Evolutionary conservation across 1,140 invertebrate species (phyloP).

Genomic region (Heliconius melpomene): DNA sequence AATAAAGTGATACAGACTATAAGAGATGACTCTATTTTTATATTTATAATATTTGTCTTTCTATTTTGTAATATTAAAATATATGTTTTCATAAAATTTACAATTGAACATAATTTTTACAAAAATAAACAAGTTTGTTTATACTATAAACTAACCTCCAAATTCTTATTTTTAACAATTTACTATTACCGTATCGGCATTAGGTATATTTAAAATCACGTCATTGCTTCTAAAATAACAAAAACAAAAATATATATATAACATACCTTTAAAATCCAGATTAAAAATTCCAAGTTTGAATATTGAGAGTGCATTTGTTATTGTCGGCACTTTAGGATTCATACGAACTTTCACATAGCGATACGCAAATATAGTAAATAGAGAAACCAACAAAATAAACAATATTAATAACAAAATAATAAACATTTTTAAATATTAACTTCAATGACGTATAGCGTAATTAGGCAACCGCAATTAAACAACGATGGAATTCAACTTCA

Average conservation of each 20-base stretch:
- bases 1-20: too few species aligned
- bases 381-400: constrained; percentile 16
- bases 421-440: background rate
- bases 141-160: too few species aligned
- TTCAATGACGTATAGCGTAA: background rate
- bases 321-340: constrained; percentile 7
- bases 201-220: too few species aligned
- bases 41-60: too few species aligned
- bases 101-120: too few species aligned
- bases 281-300: constrained; percentile 11
- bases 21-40: too few species aligned
- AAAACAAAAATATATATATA: background rate
- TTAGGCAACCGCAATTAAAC: background rate
- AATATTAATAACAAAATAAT: background rate
- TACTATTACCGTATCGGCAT: background rate
- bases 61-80: too few species aligned
- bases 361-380: background rate
- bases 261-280: constrained; percentile 7
- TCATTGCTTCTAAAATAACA: background rate
- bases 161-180: background rate
- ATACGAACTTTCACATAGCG: constrained; percentile 17
- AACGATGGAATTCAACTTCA: background rate
- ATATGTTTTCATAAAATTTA: too few species aligned
- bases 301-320: constrained; percentile 3
- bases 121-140: too few species aligned